phyloP scores from a whole-genome alignment of 2,888 invertebrate species.

The Ichneumon xanthorius region DNA sequence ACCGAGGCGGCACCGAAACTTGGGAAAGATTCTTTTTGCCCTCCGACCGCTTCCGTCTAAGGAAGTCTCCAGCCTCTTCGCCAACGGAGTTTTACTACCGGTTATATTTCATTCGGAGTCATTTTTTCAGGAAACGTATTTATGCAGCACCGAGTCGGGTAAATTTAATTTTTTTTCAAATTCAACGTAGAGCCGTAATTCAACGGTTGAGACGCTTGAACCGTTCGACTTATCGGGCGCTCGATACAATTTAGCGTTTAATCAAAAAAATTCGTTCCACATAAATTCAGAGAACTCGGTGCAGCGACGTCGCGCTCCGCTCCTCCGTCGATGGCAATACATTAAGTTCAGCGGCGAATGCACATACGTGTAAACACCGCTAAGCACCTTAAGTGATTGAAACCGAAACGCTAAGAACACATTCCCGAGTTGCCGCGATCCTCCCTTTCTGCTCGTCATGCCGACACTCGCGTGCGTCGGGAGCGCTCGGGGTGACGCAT shows the following conservation, averaged over 20 bases:
- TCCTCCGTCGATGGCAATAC: not conserved
- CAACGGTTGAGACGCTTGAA: not conserved
- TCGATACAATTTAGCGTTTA: not conserved
- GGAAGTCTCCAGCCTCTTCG: slow-evolving; percentile 42
- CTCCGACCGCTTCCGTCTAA: slow-evolving; percentile 56
- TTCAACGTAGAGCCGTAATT: slow-evolving; percentile 31
- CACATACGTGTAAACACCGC: slow-evolving; percentile 31
- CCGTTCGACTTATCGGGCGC: too few species aligned
- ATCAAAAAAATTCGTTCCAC: not conserved
- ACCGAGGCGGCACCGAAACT: slow-evolving; percentile 71
- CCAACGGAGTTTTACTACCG: not conserved
- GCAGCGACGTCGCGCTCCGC: not conserved
- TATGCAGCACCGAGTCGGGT: slow-evolving; percentile 18
- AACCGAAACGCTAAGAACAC: slow-evolving; percentile 80
- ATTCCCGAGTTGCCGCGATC: slow-evolving; percentile 78
- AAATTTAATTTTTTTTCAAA: slow-evolving; percentile 14
- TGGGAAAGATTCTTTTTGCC: slow-evolving; percentile 80
- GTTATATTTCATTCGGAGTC: slow-evolving; percentile 50
- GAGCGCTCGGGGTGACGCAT: slow-evolving; percentile 79
- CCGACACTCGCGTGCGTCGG: slow-evolving; percentile 44
- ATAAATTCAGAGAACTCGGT: slow-evolving; percentile 1
- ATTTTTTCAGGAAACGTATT: slow-evolving; percentile 47
- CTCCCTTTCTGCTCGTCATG: slow-evolving; percentile 12
- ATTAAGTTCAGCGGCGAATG: slow-evolving; percentile 1
- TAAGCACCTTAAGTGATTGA: slow-evolving; percentile 80